Evolutionary conservation across 2,797 vertebrate genomes (phyloP), one percentile per base, ranked within the genome.

Genomic region (Petrocephalus sullivani): DNA sequence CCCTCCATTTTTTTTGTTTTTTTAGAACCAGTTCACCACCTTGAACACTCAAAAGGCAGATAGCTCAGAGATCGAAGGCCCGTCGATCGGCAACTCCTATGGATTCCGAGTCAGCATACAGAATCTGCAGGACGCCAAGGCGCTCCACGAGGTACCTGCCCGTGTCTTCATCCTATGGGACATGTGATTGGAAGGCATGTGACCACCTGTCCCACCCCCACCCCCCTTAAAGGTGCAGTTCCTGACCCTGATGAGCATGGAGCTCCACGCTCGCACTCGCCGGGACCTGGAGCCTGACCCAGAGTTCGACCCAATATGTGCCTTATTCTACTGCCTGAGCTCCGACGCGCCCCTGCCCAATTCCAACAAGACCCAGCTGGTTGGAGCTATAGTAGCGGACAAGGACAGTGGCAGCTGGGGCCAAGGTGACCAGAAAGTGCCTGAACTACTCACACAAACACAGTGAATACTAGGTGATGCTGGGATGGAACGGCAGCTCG

Each of bases 71-170:
- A 99, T 99, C 84, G 98, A 99, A 94, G 98, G 98, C 85, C 97
- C 98, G 12, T 97, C 98, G 89, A 96, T 99, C 91, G 96, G 96
- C 92, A 99, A 99, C 93, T 97, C 98, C 0, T 99, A 99, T 0
- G 98, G 98, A 91, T 99, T 99, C 94, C 99, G 97, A 97, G 95
- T 99, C 94, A 98, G 97, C 92, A 95, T 98, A 95, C 98, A 99
- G 93, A 99, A 99, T 90, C 95, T 99, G 75, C 96, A 98, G 93
- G 98, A 99, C 60, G 98, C 98, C 91, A 99, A 99, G 95, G 96
- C 97, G 89, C 96, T 99, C 92, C 98, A 99, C 87, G 98, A 99
- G 98, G 98, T 99, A 95, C 95, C 88, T n/a, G 10, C 84, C 1
- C 28, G 33, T 57, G 60, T 28, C n/a, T 14, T 49, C 10, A 16